A percentile compares a stretch with the other conserved stretches of the same genome.
These are phyloP conservation scores for Vanessa cardui DNA, from an alignment of 2,888 invertebrate species.

Conservation along the genomic window DNA sequence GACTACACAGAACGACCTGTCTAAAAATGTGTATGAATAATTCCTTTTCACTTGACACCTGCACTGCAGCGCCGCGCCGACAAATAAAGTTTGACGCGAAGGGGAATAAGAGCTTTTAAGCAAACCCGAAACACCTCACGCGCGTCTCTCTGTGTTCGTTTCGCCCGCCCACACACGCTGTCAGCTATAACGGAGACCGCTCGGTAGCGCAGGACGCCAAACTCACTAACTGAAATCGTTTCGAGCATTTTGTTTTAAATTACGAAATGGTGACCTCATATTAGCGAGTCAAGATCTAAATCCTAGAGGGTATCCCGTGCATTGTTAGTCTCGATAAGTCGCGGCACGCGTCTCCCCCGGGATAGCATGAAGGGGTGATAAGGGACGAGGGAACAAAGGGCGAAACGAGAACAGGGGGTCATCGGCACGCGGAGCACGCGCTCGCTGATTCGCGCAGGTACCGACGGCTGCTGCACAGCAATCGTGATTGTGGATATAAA, in stretches of 20 bases:
- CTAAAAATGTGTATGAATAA: constrained; percentile 15
- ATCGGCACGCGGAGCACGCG: constrained; percentile 35
- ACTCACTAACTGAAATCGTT: no score
- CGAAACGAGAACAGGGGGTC: constrained; percentile 24
- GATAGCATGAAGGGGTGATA: constrained; percentile 8
- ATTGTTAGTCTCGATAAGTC: constrained; percentile 34
- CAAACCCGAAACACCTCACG: constrained; percentile 8
- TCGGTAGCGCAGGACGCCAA: not conserved
- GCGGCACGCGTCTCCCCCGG: constrained; percentile 25
- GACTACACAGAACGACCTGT: not conserved
- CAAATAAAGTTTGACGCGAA: constrained; percentile 26
- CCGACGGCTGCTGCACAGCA: constrained; percentile 27
- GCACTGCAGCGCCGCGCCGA: constrained; percentile 15
- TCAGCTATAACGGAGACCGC: constrained; percentile 7
- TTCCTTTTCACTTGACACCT: constrained; percentile 15
- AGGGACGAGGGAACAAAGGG: constrained; percentile 14
- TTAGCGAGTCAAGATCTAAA: constrained; percentile 32
- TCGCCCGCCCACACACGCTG: not conserved
- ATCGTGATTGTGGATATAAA: constrained; percentile 35
- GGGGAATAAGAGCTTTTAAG: constrained; percentile 14
- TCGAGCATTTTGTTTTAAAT: no score
- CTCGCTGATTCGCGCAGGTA: constrained; percentile 16
- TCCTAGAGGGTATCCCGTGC: constrained; percentile 12
- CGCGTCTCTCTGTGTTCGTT: not conserved
- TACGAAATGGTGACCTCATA: not conserved